Conservation (phyloP, 2,797 vertebrate genomes). For the Limnodromus scolopaceus region DNA sequence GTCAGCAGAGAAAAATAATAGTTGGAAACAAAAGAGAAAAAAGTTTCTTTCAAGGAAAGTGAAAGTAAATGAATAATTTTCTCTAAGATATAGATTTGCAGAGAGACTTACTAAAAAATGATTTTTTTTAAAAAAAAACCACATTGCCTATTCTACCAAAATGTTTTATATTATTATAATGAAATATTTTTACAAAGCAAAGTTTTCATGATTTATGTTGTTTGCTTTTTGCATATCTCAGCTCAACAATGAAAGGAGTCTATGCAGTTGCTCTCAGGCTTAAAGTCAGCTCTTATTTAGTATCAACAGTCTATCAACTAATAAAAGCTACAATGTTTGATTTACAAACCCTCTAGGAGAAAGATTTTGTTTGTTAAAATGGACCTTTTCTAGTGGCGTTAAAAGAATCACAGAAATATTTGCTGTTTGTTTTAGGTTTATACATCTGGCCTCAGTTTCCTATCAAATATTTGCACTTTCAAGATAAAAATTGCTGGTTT, state of each 20-base stretch:
- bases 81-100: not conserved
- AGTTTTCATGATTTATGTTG: slow-evolving; percentile 53
- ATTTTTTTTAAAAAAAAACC: not conserved
- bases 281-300: slow-evolving; percentile 58
- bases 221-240: slow-evolving; percentile 56
- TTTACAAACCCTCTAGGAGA: slow-evolving; percentile 46
- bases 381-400: slow-evolving; percentile 26
- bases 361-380: slow-evolving; percentile 43
- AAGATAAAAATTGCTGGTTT: slow-evolving; percentile 55
- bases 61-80: slow-evolving; percentile 1
- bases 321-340: slow-evolving; percentile 43
- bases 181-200: slow-evolving; percentile 22
- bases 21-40: not conserved
- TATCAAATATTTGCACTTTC: slow-evolving; percentile 68
- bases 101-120: not conserved
- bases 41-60: not conserved
- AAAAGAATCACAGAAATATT: slow-evolving; percentile 47
- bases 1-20: slow-evolving; percentile 32
- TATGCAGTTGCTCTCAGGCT: slow-evolving; percentile 7
- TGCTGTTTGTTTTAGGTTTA: slow-evolving; percentile 60
- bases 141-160: not conserved
- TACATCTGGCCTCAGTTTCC: slow-evolving; percentile 65
- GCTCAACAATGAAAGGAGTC: slow-evolving; percentile 11
- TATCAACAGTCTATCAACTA: slow-evolving; percentile 52
- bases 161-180: not conserved